Evolutionary conservation across 2,113 vertebrate genomes (phyloP), one percentile per base, ranked within the genome.

Genomic region (Otus sunia): DNA sequence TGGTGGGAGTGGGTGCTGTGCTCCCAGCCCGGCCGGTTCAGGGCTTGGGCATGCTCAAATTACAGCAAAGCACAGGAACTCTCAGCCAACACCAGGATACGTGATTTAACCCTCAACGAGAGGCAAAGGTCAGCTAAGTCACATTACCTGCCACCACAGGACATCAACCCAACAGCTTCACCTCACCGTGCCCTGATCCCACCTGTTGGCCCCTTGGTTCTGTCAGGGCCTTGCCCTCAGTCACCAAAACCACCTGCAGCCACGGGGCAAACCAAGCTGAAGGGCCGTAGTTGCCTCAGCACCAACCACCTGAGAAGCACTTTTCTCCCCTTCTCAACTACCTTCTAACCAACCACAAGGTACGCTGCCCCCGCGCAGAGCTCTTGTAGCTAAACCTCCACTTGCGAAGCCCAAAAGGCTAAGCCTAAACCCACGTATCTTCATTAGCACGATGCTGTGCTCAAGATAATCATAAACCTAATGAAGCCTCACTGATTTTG

Each of bases 21-120:
- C 63, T 79, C 45, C 60, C 76, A 53, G 45, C 26, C 56, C 1
- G 0, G 56, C 5, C 0, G 0, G 3, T 1, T 52, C 39, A 30
- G 47, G 12, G 36, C 62, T 62, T 0, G 0, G 50, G 16, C 34
- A 34, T 0, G 0, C 41, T 41, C 5, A 25, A 34, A 3, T 20
- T 15, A 41, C 36, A 74, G 87, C 9, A 25, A n/a, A 71, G 12
- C 67, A 22, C 22, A 13, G 43, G 45, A 73, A 18, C 39, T 4
- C 53, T 32, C 7, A 49, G 49, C 43, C 11, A 68, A 69, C 74
- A 39, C 11, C 27, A 8, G 19, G 27, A 21, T 53, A 37, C 0
- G 1, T 10, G 18, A 36, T 26, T 36, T 8, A 34, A 60, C 14
- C 26, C 0, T 0, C 23, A 20, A 2, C 0, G 0, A 19, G 43